phyloP scores from a whole-genome alignment of 2,888 invertebrate genomes.

The Clusia tigrina region DNA sequence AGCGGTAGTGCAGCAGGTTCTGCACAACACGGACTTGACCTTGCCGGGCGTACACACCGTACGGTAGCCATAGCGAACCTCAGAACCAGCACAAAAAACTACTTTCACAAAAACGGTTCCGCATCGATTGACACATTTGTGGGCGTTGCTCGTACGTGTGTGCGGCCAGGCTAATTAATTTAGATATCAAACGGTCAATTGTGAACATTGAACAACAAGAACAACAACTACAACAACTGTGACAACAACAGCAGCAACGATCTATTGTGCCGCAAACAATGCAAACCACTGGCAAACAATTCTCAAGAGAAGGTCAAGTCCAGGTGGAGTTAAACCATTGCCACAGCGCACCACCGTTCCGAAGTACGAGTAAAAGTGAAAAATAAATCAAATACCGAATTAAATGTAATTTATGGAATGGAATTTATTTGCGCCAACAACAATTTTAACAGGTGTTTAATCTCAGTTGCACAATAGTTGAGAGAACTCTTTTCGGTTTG shows the following conservation, averaged over 20 bases:
- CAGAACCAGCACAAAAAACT: conserved; percentile 43
- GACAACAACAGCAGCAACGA: not conserved
- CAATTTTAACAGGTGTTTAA: conserved; percentile 40
- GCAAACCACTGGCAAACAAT: not conserved
- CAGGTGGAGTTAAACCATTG: not conserved
- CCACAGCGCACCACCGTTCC: not conserved
- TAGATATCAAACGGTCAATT: conserved; percentile 16
- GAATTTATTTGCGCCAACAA: conserved; percentile 52
- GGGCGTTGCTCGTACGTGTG: not conserved
- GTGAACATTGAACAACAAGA: conserved; percentile 20
- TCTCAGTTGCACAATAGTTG: not conserved
- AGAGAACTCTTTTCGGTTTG: conserved; percentile 7
- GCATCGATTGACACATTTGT: conserved; percentile 30
- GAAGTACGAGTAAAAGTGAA: not conserved
- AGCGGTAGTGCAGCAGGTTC: conserved; percentile 13
- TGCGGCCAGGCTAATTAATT: not conserved
- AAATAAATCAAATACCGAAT: not conserved
- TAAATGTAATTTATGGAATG: conserved; percentile 9
- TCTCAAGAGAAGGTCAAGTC: not conserved
- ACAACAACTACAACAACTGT: conserved; percentile 21
- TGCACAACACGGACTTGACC: conserved; percentile 51
- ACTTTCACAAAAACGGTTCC: conserved; percentile 51
- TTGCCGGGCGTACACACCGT: conserved; percentile 34
- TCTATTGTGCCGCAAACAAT: not conserved
- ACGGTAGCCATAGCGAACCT: conserved; percentile 43